phyloP scores from a whole-genome alignment of 2,113 vertebrate species.

The Plecotus auritus region DNA sequence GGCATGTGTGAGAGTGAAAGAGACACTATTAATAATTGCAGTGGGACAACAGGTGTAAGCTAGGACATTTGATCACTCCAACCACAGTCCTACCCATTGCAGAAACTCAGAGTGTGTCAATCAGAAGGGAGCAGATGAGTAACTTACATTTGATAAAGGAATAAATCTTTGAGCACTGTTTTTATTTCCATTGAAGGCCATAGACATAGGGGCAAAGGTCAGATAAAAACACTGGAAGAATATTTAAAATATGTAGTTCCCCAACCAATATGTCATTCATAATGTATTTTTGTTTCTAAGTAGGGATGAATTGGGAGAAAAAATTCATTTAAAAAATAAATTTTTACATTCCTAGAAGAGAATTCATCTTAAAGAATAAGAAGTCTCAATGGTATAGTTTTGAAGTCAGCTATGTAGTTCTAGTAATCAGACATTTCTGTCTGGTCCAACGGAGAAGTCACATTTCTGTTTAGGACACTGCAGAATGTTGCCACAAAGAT shows the following conservation, averaged over 20 bases:
- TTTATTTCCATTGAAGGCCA: background rate
- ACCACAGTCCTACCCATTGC: too few species aligned
- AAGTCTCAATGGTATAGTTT: background rate
- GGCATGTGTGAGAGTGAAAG: background rate
- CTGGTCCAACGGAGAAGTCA: background rate
- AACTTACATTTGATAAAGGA: background rate
- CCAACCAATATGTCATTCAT: background rate
- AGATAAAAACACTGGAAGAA: background rate
- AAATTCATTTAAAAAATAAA: background rate
- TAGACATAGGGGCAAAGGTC: background rate
- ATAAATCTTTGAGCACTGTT: background rate
- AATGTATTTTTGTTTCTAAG: constrained; percentile 16
- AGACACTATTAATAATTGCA: background rate
- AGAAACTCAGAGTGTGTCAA: background rate
- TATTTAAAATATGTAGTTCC: background rate
- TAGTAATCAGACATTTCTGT: background rate
- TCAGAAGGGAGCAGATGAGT: background rate
- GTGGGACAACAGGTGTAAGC: background rate
- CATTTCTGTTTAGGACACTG: constrained; percentile 52
- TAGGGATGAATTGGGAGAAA: background rate
- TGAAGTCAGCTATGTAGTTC: background rate
- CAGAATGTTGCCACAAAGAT: background rate
- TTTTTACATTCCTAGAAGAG: background rate
- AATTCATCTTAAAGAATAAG: constrained; percentile 33
- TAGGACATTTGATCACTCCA: background rate